Conservation (phyloP, 2,113 vertebrate species). For the Taurulus bubalis region DNA sequence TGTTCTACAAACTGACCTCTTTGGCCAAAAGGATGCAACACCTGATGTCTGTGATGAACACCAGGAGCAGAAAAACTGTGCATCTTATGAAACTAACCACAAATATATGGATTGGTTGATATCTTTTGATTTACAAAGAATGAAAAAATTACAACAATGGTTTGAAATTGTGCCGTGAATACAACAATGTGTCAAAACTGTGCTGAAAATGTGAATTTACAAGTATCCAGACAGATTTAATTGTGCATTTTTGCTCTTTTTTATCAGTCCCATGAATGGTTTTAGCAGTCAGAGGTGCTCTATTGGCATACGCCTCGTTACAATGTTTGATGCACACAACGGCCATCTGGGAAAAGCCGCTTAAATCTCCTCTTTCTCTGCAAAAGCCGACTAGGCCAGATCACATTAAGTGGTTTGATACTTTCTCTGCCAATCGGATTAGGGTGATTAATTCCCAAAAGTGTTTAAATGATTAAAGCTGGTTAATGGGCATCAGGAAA, state of each 20-base stretch:
- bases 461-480: constrained; percentile 78
- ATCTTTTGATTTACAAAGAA: not conserved
- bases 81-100: not conserved
- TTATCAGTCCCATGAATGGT: constrained; percentile 9
- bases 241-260: not conserved
- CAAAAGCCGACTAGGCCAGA: constrained; percentile 70
- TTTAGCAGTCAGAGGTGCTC: constrained; percentile 38
- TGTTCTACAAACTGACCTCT: constrained; percentile 44
- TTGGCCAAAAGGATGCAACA: constrained; percentile 39
- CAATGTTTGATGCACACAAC: constrained; percentile 54
- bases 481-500: constrained; percentile 73
- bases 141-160: not conserved
- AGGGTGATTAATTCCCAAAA: constrained; percentile 78
- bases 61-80: not conserved
- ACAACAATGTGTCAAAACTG: not conserved
- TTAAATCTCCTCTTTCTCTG: constrained; percentile 62
- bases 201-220: not conserved
- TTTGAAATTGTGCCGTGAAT: not conserved
- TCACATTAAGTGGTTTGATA: constrained; percentile 82
- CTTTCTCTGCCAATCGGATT: constrained; percentile 79
- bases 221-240: constrained; percentile 7
- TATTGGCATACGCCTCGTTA: constrained; percentile 17
- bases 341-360: constrained; percentile 69
- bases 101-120: not conserved
- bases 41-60: constrained; percentile 38